Evolutionary conservation across 2,888 invertebrate species (phyloP).

Genomic region (Protonemura montana): DNA sequence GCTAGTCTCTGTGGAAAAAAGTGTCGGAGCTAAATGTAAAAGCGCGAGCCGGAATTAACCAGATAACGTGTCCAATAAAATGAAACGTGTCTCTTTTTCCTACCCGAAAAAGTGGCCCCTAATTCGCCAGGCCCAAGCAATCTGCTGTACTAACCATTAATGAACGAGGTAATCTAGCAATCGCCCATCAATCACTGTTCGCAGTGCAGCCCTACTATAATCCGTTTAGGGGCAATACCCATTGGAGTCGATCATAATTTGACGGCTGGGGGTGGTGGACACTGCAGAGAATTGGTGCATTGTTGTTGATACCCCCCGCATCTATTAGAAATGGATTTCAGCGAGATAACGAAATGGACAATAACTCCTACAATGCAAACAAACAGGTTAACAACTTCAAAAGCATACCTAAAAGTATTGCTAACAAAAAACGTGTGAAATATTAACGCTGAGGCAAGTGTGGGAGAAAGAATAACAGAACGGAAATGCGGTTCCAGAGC

Average conservation of each 20-base stretch:
- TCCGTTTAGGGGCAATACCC: background rate
- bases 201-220: background rate
- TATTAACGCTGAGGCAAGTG: background rate
- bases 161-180: background rate
- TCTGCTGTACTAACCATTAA: background rate
- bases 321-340: background rate
- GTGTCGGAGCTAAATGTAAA: background rate
- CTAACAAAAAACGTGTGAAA: background rate
- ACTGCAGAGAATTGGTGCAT: background rate
- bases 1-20: too few species aligned
- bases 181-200: background rate
- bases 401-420: background rate
- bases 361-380: background rate
- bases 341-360: background rate
- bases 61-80: conserved; percentile 7
- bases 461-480: background rate
- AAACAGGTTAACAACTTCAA: background rate
- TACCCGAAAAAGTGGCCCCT: background rate
- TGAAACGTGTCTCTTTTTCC: background rate
- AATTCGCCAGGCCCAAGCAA: too few species aligned
- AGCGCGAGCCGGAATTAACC: background rate
- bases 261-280: background rate
- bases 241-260: background rate
- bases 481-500: background rate
- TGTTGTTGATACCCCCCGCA: background rate